Evolutionary conservation across 2,113 vertebrate species (phyloP), one percentile per base, ranked within the genome.

Genomic region (Odontophorus gujanensis): DNA sequence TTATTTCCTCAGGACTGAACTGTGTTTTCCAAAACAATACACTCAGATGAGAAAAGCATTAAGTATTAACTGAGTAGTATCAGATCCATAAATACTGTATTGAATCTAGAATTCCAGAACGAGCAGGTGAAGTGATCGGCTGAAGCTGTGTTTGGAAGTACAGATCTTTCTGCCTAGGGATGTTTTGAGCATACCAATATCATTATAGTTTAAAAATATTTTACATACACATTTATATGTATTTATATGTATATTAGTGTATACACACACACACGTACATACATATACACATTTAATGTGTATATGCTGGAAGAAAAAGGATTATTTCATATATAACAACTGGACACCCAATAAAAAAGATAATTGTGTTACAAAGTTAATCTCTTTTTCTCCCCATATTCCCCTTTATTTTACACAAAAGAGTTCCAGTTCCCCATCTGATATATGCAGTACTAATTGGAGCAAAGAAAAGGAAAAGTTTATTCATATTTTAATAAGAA

Each of bases 391-490:
- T 85, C 63, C 53, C 78, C 47, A 58, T 87, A 90, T 68, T 94
- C 50, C 58, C 82, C 2, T 25, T 81, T 38, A 67, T 87, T 89
- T 95, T 96, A 87, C 78, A 95, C 79, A 75, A 93, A 94, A 1
- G 8, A 66, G 53, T 93, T 89, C 81, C 87, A 91, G 73, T 75
- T 45, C 67, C 48, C 67, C 85, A 89, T 87, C 77, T 93, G 68
- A 96, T 87, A 93, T 38, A 91, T 42, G 88, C 22, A 81, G 76
- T 58, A 80, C 32, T 90, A 92, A 89, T 36, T 92, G 71, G 80
- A 93, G 63, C 80, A 96, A 90, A 55, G 74, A 82, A 83, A 91
- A 93, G 71, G 86, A 91, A 81, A 96, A 95, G 76, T 85, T 96
- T 90, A 80, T 91, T 96, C 93, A 74, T 90, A 84, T 50, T 90